phyloP scores from a whole-genome alignment of 1,140 invertebrate genomes.

The Nebria ingens region DNA sequence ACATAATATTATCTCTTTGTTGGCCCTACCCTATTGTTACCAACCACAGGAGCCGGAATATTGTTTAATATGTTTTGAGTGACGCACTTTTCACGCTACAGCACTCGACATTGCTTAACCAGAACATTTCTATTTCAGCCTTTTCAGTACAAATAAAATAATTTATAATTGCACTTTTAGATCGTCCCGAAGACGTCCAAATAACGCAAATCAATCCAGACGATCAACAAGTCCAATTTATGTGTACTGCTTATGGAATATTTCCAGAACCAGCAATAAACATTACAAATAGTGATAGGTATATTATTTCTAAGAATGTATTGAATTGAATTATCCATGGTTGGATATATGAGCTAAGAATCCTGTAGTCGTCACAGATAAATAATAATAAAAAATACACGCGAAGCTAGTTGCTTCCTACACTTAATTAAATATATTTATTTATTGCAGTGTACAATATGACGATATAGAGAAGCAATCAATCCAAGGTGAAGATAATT shows the following conservation, averaged over 20 bases:
- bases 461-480: not conserved
- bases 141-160: no score
- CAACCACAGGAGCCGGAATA: not conserved
- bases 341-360: no score
- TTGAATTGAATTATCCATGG: no score
- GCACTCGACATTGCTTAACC: no score
- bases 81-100: no score
- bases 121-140: no score
- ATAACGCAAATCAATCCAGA: not conserved
- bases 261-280: not conserved
- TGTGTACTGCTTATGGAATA: not conserved
- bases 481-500: not conserved
- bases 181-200: not conserved
- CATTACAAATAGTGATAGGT: not conserved
- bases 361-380: no score
- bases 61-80: constrained; percentile 6
- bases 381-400: not conserved
- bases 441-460: not conserved
- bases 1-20: constrained; percentile 2
- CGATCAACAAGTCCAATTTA: not conserved
- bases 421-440: not conserved
- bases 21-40: no score
- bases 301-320: constrained; percentile 1
- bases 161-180: no score
- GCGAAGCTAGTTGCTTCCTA: not conserved